These are phyloP conservation scores for Alcis repandata DNA, from an alignment of 2,888 invertebrate genomes.

Conservation along the genomic window DNA sequence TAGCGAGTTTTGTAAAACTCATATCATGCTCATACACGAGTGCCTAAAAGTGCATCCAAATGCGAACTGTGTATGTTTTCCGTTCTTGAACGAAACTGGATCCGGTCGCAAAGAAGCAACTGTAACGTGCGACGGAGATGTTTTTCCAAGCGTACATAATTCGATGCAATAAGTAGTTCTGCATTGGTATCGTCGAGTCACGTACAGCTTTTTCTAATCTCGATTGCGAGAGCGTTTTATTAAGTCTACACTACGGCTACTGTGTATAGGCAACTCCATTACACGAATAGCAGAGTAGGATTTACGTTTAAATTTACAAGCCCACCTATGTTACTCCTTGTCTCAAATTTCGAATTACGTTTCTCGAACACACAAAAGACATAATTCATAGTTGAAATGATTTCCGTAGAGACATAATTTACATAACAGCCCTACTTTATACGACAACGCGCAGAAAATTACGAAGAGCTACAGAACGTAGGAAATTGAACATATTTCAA, in stretches of 20 bases:
- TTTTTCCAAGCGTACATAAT: slow-evolving; percentile 43
- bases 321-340: background rate
- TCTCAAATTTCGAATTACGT: slow-evolving; percentile 9
- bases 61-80: no score
- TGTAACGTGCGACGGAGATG: slow-evolving; percentile 60
- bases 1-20: no score
- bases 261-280: background rate
- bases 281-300: slow-evolving; percentile 7
- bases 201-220: slow-evolving; percentile 33
- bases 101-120: slow-evolving; percentile 53
- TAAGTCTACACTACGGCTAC: slow-evolving; percentile 1
- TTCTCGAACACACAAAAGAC: slow-evolving; percentile 39
- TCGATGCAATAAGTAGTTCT: slow-evolving; percentile 2
- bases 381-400: slow-evolving; percentile 45
- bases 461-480: slow-evolving; percentile 70
- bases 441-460: slow-evolving; percentile 67
- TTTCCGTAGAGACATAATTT: slow-evolving; percentile 44
- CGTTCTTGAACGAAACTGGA: background rate
- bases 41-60: no score
- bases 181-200: slow-evolving; percentile 26
- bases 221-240: slow-evolving; percentile 16
- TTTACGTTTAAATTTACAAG: background rate
- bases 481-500: slow-evolving; percentile 87
- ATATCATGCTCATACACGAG: no score
- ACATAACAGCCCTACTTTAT: slow-evolving; percentile 44